A percentile compares a stretch with the other conserved stretches of the same genome.
Evolutionary conservation across 2,888 invertebrate genomes (phyloP).

Genomic region (Caenorhabditis afra): DNA sequence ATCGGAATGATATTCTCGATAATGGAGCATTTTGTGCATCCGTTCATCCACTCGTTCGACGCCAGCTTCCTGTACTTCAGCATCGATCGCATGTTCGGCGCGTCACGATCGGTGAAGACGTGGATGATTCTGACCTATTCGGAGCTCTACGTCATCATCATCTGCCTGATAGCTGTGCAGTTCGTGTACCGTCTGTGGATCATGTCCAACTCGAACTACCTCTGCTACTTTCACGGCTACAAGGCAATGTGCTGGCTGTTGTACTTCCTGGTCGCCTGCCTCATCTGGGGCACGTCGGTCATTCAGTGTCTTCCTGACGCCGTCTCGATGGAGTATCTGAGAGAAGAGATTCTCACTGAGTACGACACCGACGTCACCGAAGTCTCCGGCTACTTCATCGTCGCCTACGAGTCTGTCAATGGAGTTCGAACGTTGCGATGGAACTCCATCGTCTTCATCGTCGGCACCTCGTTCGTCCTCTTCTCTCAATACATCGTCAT

Average conservation of each 20-base stretch:
- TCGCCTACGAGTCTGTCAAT: not conserved
- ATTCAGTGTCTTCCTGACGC: too few species aligned
- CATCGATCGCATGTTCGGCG: not conserved
- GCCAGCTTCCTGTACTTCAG: not conserved
- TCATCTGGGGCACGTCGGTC: too few species aligned
- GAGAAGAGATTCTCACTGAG: not conserved
- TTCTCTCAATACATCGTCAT: not conserved
- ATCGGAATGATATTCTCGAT: not conserved
- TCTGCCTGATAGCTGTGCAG: not conserved
- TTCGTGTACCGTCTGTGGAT: not conserved
- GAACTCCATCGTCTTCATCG: too few species aligned
- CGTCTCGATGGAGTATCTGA: too few species aligned
- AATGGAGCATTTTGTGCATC: not conserved
- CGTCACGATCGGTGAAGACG: not conserved
- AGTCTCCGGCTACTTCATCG: not conserved
- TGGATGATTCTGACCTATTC: not conserved
- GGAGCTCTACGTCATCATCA: not conserved
- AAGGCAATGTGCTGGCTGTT: not conserved
- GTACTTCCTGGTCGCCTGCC: not conserved
- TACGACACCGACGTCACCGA: not conserved
- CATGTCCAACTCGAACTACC: not conserved
- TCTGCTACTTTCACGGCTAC: not conserved
- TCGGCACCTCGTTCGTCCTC: not conserved
- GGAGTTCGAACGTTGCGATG: too few species aligned
- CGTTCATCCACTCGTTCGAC: not conserved